Percentiles rank a stretch among this genome's conserved stretches.
phyloP scores from a whole-genome alignment of 2,888 invertebrate genomes.

The Dasypogon diadema region DNA sequence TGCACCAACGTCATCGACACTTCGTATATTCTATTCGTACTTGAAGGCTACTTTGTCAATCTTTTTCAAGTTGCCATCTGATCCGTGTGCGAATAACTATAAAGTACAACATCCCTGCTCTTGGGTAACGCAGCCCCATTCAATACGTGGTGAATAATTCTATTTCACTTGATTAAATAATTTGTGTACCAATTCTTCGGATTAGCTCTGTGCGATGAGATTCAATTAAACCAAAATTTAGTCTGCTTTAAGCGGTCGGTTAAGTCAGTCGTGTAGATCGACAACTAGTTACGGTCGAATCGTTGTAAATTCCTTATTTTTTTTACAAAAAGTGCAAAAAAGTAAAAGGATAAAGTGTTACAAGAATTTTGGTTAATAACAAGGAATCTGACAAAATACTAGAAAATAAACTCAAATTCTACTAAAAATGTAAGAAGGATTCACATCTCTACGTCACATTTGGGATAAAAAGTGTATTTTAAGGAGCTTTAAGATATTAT shows the following conservation, averaged over 20 bases:
- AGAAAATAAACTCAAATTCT: too few relatives aligned
- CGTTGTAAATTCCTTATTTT: not conserved
- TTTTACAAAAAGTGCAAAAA: not conserved
- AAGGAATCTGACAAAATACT: too few relatives aligned
- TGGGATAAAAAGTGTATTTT: too few relatives aligned
- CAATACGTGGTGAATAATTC: constrained; percentile 23
- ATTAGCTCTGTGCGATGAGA: not conserved
- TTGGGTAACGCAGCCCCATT: constrained; percentile 11
- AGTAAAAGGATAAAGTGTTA: too few relatives aligned
- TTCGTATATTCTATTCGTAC: constrained; percentile 5
- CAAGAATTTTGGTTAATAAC: too few relatives aligned
- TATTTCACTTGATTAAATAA: constrained; percentile 48
- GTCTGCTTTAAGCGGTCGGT: constrained; percentile 26
- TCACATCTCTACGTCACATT: too few relatives aligned
- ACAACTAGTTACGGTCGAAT: not conserved
- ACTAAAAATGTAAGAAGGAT: too few relatives aligned
- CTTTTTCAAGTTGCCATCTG: not conserved
- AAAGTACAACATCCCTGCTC: constrained; percentile 5
- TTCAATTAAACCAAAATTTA: constrained; percentile 1
- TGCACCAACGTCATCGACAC: constrained; percentile 16
- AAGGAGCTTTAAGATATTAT: too few relatives aligned
- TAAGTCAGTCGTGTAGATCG: constrained; percentile 21
- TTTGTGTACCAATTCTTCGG: constrained; percentile 49
- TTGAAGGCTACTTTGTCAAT: not conserved
- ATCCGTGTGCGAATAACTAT: not conserved